Evolutionary conservation across 2,797 vertebrate species (phyloP).

Genomic region (Syngnathus rostellatus): DNA sequence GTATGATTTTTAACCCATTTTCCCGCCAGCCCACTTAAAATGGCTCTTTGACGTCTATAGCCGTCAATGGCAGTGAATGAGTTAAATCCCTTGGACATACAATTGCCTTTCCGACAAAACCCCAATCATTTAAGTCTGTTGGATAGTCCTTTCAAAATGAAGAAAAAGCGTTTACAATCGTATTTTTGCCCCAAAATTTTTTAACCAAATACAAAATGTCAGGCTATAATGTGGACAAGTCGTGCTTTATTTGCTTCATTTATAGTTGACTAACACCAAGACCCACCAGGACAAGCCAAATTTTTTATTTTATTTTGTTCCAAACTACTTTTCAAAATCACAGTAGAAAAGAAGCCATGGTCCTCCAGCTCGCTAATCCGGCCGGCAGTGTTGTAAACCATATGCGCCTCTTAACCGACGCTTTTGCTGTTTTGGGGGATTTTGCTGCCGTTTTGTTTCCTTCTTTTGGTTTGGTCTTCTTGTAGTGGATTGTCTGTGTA

Average conservation of each 20-base stretch:
- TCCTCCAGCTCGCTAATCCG: conserved; percentile 2
- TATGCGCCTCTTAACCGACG: conserved; percentile 58
- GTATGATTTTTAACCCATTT: background rate
- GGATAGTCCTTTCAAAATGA: no score
- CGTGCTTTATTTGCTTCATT: background rate
- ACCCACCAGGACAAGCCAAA: background rate
- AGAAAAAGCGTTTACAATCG: background rate
- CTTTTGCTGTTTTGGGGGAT: conserved; percentile 47
- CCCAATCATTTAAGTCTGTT: no score
- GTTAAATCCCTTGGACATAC: no score
- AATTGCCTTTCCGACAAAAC: no score
- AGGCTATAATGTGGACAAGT: no score
- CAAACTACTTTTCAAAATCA: background rate
- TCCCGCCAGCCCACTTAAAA: no score
- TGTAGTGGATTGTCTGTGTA: conserved; percentile 63
- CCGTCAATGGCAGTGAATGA: no score
- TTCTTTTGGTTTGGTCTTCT: conserved; percentile 56
- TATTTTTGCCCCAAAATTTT: background rate
- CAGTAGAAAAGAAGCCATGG: background rate
- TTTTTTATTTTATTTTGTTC: no score
- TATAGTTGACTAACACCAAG: background rate
- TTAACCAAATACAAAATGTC: background rate
- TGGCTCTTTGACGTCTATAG: no score
- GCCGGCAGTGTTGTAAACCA: conserved; percentile 32
- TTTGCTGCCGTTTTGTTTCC: conserved; percentile 45